Base-by-base conservation (phyloP, 2,797 vertebrate species). In the Premnoplex brunnescens region DNA sequence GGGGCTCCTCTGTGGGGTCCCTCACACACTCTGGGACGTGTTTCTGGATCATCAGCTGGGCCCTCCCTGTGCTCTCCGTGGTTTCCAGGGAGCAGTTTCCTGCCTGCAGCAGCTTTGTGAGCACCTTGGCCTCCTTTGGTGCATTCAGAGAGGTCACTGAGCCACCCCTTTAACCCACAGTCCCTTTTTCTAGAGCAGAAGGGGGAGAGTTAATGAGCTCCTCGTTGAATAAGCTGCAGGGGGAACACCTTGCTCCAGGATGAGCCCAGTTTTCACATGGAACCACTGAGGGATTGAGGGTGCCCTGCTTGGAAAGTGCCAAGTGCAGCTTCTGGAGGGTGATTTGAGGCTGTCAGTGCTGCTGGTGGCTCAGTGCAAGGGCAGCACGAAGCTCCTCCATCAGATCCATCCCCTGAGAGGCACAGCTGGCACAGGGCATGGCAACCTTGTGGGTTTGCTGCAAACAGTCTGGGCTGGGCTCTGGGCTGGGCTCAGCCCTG, bases 51-150 rank as follows among this genome's bases (percentile, higher is more conserved):
- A 17, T 39, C 9, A 27, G 32, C 34, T 71, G 52, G 20, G 44
- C 44, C 44, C 12, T 46, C 21, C 24, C 13, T 0, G 44, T 22
- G 44, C 75, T 83, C 6, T 0, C 7, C 3, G 0, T 18, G 49
- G 13, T 14, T 88, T 72, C 56, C 39, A 2, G 4, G 68, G 60
- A 55, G 48, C 36, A 67, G 23, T 56, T 76, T 51, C 30, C 44
- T 48, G 22, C 46, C 56, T 80, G 66, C 52, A 92, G 69, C 19
- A 22, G 2, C 76, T 49, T 46, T 36, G 37, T 9, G n/a, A 68
- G 44, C 39, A 15, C 1, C 2, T 43, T 58, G 51, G 14, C 41
- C 26, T 75, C 14, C 5, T 18, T 71, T 12, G 41, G 13, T 30
- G 15, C 51, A 7, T 49, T n/a, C 68, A 51, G 52, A 1, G 10